A percentile compares a stretch with the other conserved stretches of the same genome.
These are phyloP conservation scores for Leptinotarsa defecta DNA, from an alignment of 1,140 invertebrate genomes.

Conservation along the genomic window DNA sequence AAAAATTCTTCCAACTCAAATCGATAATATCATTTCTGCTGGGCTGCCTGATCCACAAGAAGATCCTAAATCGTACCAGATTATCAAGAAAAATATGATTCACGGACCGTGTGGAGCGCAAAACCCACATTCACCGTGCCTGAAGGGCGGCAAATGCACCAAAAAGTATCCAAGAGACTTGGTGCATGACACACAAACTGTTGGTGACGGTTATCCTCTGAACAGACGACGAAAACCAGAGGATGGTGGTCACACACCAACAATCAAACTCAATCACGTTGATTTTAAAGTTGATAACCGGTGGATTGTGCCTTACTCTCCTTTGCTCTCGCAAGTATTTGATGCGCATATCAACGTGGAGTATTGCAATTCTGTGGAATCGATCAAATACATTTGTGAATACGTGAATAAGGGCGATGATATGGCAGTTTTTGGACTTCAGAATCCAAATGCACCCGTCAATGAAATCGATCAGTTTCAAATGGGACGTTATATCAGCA, in stretches of 20 bases:
- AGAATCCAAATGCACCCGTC: constrained; percentile 11
- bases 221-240: constrained; percentile 55
- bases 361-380: too few species aligned
- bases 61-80: too few species aligned
- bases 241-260: constrained; percentile 20
- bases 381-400: constrained; percentile 40
- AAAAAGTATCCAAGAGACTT: constrained; percentile 21
- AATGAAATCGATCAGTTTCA: constrained; percentile 44
- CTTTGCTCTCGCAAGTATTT: constrained; percentile 29
- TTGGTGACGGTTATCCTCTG: constrained; percentile 53
- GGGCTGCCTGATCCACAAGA: constrained; percentile 49
- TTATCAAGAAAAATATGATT: constrained; percentile 52
- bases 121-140: constrained; percentile 40
- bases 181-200: constrained; percentile 40
- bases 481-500: constrained; percentile 56
- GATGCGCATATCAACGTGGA: too few species aligned
- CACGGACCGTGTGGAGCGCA: constrained; percentile 42
- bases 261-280: background rate
- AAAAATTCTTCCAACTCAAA: constrained; percentile 55
- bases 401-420: constrained; percentile 50
- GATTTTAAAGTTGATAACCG: constrained; percentile 37
- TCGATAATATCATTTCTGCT: constrained; percentile 60
- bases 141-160: constrained; percentile 41
- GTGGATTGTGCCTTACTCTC: constrained; percentile 56
- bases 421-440: constrained; percentile 40